Conservation (phyloP, 2,888 invertebrate species). For the Orchesella flavescens region DNA sequence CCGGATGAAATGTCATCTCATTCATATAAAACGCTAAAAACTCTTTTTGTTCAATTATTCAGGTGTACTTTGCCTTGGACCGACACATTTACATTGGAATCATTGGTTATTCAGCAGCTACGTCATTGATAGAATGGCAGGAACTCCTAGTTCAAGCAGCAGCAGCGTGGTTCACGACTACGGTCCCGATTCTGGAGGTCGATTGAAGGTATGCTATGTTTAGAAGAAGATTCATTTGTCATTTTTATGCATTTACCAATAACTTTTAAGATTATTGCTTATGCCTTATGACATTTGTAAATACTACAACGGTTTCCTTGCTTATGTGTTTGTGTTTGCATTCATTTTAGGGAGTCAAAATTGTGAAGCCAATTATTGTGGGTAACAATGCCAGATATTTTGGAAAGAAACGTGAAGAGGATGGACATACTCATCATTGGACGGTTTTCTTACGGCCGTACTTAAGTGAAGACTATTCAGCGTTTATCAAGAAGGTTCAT, state of each 20-base stretch:
- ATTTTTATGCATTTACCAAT: neutral
- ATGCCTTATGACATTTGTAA: too few relatives aligned
- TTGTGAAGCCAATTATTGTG: slow-evolving; percentile 96
- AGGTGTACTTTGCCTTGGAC: too few relatives aligned
- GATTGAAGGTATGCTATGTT: slow-evolving; percentile 81
- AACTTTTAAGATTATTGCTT: too few relatives aligned
- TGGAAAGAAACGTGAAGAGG: slow-evolving; percentile 96
- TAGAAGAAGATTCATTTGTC: slow-evolving; percentile 17
- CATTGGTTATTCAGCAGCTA: neutral
- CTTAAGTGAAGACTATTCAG: slow-evolving; percentile 93
- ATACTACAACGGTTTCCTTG: neutral
- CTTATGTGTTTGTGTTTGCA: neutral
- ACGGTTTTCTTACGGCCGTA: slow-evolving; percentile 97
- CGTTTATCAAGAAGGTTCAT: slow-evolving; percentile 94
- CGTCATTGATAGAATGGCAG: neutral
- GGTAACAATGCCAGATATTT: slow-evolving; percentile 97
- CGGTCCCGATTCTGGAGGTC: slow-evolving; percentile 89
- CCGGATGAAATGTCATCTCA: too few relatives aligned
- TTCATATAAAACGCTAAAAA: too few relatives aligned
- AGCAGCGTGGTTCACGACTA: slow-evolving; percentile 77
- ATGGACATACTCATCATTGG: slow-evolving; percentile 99
- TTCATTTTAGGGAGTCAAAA: slow-evolving; percentile 82
- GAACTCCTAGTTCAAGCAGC: neutral
- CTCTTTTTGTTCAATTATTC: too few relatives aligned
- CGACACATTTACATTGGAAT: neutral